A percentile compares a stretch with the other conserved stretches of the same genome.
Conservation (phyloP, 2,113 vertebrate species). For the Tupaia tana region DNA sequence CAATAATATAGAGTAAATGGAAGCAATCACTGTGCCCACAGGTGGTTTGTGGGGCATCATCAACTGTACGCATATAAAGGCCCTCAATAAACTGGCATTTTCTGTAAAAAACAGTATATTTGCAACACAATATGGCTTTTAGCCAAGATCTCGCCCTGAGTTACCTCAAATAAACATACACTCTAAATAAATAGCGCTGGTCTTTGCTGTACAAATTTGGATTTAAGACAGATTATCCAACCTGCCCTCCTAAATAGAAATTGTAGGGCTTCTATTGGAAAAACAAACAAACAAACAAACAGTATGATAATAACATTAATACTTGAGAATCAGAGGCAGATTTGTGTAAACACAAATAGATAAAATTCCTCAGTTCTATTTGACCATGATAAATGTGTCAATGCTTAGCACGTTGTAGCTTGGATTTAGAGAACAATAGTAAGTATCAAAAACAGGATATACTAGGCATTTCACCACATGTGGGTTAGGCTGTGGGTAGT, state of each 20-base stretch:
- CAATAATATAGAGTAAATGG: slow-evolving; percentile 17
- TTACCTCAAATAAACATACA: background rate
- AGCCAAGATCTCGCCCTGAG: background rate
- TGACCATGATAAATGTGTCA: background rate
- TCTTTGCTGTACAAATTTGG: background rate
- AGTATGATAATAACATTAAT: background rate
- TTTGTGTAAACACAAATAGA: background rate
- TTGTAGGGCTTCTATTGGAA: background rate
- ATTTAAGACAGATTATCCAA: slow-evolving; percentile 17
- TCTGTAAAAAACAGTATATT: background rate
- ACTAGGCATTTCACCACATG: background rate
- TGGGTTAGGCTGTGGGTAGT: background rate
- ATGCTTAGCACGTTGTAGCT: background rate
- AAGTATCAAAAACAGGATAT: background rate
- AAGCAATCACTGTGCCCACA: background rate
- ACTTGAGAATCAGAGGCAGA: background rate
- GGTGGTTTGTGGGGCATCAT: background rate
- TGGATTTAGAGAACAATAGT: slow-evolving; percentile 21
- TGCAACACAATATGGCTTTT: background rate
- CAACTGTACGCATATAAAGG: background rate
- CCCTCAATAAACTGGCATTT: background rate
- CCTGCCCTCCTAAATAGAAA: background rate
- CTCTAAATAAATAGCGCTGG: background rate
- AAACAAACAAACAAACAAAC: background rate
- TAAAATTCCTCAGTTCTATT: background rate